These are phyloP conservation scores for Malurus splendens DNA, from an alignment of 2,797 vertebrate genomes.

Conservation along the genomic window DNA sequence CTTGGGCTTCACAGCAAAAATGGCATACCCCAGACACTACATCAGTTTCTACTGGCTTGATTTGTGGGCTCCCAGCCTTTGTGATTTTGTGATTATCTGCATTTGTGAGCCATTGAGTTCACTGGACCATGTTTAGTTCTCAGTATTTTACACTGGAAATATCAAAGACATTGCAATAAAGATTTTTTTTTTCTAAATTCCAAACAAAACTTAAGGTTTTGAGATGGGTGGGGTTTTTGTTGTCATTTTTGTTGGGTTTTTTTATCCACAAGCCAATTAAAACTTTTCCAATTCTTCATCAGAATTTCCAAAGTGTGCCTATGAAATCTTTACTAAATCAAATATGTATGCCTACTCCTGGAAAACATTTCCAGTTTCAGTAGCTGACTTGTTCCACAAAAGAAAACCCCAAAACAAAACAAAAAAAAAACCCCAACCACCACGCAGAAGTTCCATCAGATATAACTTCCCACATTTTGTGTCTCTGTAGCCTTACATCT, in stretches of 20 bases:
- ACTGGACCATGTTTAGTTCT: background rate
- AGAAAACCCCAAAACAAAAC: background rate
- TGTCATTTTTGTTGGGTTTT: background rate
- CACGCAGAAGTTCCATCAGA: background rate
- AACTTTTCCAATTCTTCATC: background rate
- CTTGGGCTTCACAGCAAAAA: background rate
- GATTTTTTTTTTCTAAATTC: background rate
- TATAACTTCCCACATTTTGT: background rate
- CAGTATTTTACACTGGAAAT: background rate
- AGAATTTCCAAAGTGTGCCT: background rate
- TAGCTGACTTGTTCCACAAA: background rate
- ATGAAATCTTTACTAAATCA: background rate
- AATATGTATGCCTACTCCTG: background rate
- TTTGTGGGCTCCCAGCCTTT: background rate
- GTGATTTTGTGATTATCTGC: background rate
- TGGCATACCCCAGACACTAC: background rate
- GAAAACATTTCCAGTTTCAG: background rate
- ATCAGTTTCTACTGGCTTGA: background rate
- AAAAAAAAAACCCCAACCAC: background rate
- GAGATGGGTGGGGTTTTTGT: accelerated
- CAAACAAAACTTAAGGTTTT: background rate
- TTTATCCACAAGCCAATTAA: background rate
- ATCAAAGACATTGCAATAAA: accelerated
- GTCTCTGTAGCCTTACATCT: background rate
- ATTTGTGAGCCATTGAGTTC: background rate